Percentiles rank a stretch among this genome's conserved stretches.
Conservation (phyloP, 2,797 vertebrate genomes). For the Babyrousa celebensis region DNA sequence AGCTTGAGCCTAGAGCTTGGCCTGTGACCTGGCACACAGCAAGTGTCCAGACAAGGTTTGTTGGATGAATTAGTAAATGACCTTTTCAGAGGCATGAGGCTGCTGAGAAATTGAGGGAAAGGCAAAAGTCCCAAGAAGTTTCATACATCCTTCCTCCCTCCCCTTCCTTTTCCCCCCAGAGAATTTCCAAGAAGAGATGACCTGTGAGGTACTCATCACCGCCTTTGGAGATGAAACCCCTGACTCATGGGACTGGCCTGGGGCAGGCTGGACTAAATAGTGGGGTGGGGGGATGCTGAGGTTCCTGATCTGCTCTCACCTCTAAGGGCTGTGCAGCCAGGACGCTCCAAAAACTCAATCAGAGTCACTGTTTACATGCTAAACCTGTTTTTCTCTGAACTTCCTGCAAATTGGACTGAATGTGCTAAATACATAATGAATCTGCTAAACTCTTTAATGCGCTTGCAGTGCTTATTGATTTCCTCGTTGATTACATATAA, state of each 20-base stretch:
- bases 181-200: slow-evolving; percentile 16
- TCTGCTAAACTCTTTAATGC: slow-evolving; percentile 80
- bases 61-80: background rate
- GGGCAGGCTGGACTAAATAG: no score
- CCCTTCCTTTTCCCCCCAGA: background rate
- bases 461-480: slow-evolving; percentile 75
- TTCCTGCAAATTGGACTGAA: slow-evolving; percentile 73
- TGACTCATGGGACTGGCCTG: background rate
- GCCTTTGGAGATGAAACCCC: background rate
- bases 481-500: slow-evolving; percentile 84
- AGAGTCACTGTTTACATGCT: slow-evolving; percentile 41
- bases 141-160: background rate
- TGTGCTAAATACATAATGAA: slow-evolving; percentile 84
- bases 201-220: background rate
- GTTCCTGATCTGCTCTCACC: background rate
- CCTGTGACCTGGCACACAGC: background rate
- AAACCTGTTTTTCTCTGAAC: slow-evolving; percentile 66
- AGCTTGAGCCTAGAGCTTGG: no score
- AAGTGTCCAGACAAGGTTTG: background rate
- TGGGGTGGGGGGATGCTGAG: accelerated
- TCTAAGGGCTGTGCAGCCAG: background rate
- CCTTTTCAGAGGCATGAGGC: background rate
- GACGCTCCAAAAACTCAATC: background rate
- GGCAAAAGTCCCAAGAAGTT: background rate
- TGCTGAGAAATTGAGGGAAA: background rate